Conservation (phyloP, 2,113 vertebrate genomes). For the Psilopogon haemacephalus region DNA sequence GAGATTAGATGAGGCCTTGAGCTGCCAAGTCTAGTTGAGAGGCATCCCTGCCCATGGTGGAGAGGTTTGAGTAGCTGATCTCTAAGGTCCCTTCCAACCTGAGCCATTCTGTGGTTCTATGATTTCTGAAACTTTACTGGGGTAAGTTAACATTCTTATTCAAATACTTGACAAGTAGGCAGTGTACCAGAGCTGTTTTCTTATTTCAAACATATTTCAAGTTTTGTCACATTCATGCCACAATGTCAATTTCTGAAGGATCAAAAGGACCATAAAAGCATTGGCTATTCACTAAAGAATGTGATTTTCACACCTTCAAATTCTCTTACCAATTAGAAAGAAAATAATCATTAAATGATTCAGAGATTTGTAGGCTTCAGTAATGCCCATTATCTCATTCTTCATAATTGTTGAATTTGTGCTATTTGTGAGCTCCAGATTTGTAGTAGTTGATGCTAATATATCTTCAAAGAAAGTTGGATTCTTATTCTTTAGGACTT, state of each 20-base stretch:
- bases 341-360: not conserved
- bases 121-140: not conserved
- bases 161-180: not conserved
- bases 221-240: not conserved
- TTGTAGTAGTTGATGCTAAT: not conserved
- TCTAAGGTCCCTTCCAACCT: too few species aligned
- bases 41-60: too few species aligned
- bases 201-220: not conserved
- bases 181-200: not conserved
- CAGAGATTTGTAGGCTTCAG: not conserved
- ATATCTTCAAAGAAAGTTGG: slow-evolving; percentile 43
- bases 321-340: not conserved
- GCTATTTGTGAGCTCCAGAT: not conserved
- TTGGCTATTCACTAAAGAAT: not conserved
- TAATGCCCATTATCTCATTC: not conserved
- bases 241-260: not conserved
- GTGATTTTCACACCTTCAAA: not conserved
- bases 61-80: too few species aligned
- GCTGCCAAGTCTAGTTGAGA: too few species aligned
- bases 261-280: not conserved
- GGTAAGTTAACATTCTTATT: not conserved
- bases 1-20: too few species aligned
- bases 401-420: not conserved
- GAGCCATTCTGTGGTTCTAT: too few species aligned
- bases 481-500: not conserved